Evolutionary conservation across 2,797 vertebrate genomes (phyloP), one percentile per base, ranked within the genome.

Genomic region (Sylvilagus floridanus): DNA sequence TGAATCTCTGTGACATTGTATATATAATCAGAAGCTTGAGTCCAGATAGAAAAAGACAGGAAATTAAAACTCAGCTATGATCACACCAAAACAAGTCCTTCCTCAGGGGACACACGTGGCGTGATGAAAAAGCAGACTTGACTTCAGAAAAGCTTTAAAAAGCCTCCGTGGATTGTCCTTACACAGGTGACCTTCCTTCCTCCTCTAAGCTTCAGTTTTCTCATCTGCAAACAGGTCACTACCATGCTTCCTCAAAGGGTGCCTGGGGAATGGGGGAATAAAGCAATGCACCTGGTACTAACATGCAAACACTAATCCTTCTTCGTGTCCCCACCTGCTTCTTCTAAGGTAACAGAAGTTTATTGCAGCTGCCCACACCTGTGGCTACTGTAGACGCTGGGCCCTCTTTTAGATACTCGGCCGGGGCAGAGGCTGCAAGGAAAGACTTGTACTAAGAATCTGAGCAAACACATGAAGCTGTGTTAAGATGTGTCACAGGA

Each of bases 1-100:
- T 24, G 14, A 86, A 28, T 60, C 62, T 54, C 17, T 69, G 52
- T 57, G 24, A 10, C 2, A 79, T 86, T 66, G 24, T 73, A 42
- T 69, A 68, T 52, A 77, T 26, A 72, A 85, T 84, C 78, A 52
- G 42, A 85, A 84, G 35, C 52, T 35, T 66, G n/a, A 37, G 63
- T 84, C 71, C 66, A 86, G 92, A 76, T 76, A 96, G 72, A 62
- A 71, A 75, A 57, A 94, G 65, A 93, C 69, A 93, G 90, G 95
- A 96, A 96, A 96, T 96, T 94, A 95, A 96, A 96, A 57, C 17
- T 72, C 79, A 60, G 63, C 22, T 82, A 14, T 9, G 63, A 87
- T 69, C 77, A 86, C 50, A 89, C 7, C 13, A 28, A 79, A 86
- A 78, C 85, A 77, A 81, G 69, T 62, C 60, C 69, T 86, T 93